Percentiles rank a stretch among this genome's conserved stretches.
Evolutionary conservation across 1,140 invertebrate genomes (phyloP).

Genomic region (Heliconius hermathena): DNA sequence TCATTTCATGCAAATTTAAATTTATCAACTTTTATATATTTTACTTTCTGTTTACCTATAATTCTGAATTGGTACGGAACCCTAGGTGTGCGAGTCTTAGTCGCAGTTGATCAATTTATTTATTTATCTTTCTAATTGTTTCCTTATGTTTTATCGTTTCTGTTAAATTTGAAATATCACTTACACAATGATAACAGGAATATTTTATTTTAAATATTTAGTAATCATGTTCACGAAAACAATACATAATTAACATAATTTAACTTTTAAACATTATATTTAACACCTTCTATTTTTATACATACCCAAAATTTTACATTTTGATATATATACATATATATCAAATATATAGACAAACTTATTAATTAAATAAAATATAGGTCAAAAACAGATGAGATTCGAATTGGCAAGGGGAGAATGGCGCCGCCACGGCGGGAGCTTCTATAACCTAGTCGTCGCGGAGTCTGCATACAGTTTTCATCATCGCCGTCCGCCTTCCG

Average conservation of each 20-base stretch:
- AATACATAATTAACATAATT: background rate
- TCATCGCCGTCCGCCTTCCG: slow-evolving; percentile 24
- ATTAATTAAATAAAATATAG: slow-evolving; percentile 16
- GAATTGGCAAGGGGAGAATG: slow-evolving; percentile 38
- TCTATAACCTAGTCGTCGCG: slow-evolving; percentile 23
- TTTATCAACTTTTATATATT: too few relatives aligned
- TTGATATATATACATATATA: too few relatives aligned
- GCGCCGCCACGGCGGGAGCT: slow-evolving; percentile 46
- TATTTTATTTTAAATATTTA: too few relatives aligned
- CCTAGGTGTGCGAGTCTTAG: too few relatives aligned
- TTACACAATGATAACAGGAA: too few relatives aligned
- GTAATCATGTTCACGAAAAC: background rate
- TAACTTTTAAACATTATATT: background rate
- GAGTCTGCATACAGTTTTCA: slow-evolving; percentile 37
- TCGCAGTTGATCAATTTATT: too few relatives aligned
- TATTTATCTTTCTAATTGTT: background rate
- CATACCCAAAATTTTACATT: background rate
- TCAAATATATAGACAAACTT: too few relatives aligned
- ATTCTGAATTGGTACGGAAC: too few relatives aligned
- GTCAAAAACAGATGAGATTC: slow-evolving; percentile 28
- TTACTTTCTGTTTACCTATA: too few relatives aligned
- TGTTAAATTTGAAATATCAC: too few relatives aligned
- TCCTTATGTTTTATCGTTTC: too few relatives aligned
- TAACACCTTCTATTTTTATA: background rate
- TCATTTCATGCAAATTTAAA: too few relatives aligned